phyloP scores from a whole-genome alignment of 2,797 vertebrate genomes.

The Protosalanx chinensis region DNA sequence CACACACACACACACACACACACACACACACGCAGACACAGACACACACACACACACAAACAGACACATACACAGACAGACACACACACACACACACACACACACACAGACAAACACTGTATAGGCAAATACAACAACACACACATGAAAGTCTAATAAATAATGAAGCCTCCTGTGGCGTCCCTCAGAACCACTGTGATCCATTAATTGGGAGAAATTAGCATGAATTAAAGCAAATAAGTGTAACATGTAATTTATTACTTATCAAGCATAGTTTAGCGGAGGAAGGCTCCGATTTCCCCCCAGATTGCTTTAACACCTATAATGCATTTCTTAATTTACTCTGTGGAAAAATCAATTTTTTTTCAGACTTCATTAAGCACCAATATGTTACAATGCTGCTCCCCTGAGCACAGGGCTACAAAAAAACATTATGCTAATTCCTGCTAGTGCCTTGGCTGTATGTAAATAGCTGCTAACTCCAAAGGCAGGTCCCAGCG shows the following conservation, averaged over 20 bases:
- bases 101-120: conserved; percentile 29
- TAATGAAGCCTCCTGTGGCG: conserved; percentile 99
- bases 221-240: conserved; percentile 99
- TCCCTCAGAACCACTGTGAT: conserved; percentile 96
- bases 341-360: conserved; percentile 99
- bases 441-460: conserved; percentile 81
- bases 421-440: conserved; percentile 99
- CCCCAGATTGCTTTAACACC: conserved; percentile 99
- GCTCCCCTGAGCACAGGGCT: conserved; percentile 90
- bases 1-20: conserved; percentile 2
- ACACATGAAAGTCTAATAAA: conserved; percentile 83
- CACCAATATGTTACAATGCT: conserved; percentile 99
- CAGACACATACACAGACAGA: not conserved
- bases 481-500: conserved; percentile 82
- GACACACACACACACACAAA: too few species aligned
- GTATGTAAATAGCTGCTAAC: conserved; percentile 98
- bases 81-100: not conserved
- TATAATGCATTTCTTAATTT: conserved; percentile 99
- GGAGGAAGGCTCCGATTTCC: conserved; percentile 97
- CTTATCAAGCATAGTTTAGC: conserved; percentile 98
- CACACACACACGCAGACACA: too few species aligned
- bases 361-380: conserved; percentile 99
- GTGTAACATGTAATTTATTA: conserved; percentile 99
- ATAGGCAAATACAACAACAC: conserved; percentile 48
- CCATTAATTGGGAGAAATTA: conserved; percentile 99